Evolutionary conservation across 2,888 invertebrate genomes (phyloP).

Genomic region (Tipula confusa): DNA sequence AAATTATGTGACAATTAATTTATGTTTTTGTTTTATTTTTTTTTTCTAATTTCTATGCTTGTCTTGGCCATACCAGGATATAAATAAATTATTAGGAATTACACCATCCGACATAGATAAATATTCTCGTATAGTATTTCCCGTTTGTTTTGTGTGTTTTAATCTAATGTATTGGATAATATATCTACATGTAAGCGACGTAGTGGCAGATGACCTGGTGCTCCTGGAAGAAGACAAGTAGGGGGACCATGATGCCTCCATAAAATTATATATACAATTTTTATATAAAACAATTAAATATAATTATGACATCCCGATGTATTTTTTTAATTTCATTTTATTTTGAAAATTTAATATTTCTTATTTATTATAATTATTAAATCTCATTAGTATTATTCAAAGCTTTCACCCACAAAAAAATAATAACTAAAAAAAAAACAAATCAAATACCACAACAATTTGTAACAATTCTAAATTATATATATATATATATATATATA

Average conservation of each 20-base stretch:
- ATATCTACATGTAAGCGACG: conserved; percentile 92
- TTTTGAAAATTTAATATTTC: neutral
- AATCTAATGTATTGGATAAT: conserved; percentile 99
- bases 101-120: conserved; percentile 98
- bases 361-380: neutral
- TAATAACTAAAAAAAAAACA: neutral
- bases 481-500: too few species aligned
- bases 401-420: neutral
- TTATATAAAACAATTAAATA: conserved; percentile 13
- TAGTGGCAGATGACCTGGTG: conserved; percentile 90
- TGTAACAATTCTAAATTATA: conserved; percentile 20
- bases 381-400: neutral
- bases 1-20: neutral
- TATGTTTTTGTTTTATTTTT: neutral
- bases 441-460: neutral
- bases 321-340: neutral
- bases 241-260: conserved; percentile 42
- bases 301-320: conserved; percentile 32
- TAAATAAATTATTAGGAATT: conserved; percentile 86
- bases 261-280: conserved; percentile 28
- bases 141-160: conserved; percentile 97
- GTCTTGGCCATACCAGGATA: conserved; percentile 58
- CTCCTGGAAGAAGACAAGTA: conserved; percentile 68
- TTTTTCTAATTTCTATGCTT: conserved; percentile 28
- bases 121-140: conserved; percentile 97